Conservation (phyloP, 1,140 invertebrate genomes). For the Drosophila ananassae region DNA sequence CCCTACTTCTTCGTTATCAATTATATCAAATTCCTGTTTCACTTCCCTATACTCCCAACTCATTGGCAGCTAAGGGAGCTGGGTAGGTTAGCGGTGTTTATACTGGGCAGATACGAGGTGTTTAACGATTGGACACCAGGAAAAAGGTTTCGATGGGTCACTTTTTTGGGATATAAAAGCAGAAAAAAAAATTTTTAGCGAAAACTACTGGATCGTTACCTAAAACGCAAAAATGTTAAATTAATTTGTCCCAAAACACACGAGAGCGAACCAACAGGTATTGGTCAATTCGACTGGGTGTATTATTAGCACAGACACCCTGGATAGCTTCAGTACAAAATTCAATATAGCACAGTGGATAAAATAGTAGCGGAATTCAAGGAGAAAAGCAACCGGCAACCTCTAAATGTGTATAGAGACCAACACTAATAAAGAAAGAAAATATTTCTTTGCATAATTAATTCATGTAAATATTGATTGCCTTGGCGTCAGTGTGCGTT, state of each 20-base stretch:
- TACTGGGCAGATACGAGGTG: not conserved
- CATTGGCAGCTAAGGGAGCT: not conserved
- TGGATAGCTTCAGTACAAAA: conserved; percentile 15
- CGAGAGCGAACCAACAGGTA: not conserved
- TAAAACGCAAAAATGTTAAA: too few species aligned
- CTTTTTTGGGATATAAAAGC: not conserved
- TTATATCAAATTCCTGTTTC: too few species aligned
- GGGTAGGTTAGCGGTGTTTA: not conserved
- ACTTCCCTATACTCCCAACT: too few species aligned
- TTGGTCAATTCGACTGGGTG: conserved; percentile 11
- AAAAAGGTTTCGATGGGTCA: not conserved
- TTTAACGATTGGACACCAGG: conserved; percentile 4
- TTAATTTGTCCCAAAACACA: conserved; percentile 1
- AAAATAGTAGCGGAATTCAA: too few species aligned
- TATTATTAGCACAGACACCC: conserved; percentile 12
- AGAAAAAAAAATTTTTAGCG: not conserved
- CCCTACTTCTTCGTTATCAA: too few species aligned
- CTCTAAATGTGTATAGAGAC: too few species aligned
- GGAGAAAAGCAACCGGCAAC: too few species aligned
- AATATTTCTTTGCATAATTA: too few species aligned
- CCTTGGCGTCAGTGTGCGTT: too few species aligned
- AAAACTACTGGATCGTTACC: too few species aligned
- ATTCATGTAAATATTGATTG: too few species aligned
- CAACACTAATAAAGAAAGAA: too few species aligned
- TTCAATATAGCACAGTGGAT: not conserved